Evolutionary conservation across 2,797 vertebrate genomes (phyloP).

Genomic region (Mionectes olivaceus): DNA sequence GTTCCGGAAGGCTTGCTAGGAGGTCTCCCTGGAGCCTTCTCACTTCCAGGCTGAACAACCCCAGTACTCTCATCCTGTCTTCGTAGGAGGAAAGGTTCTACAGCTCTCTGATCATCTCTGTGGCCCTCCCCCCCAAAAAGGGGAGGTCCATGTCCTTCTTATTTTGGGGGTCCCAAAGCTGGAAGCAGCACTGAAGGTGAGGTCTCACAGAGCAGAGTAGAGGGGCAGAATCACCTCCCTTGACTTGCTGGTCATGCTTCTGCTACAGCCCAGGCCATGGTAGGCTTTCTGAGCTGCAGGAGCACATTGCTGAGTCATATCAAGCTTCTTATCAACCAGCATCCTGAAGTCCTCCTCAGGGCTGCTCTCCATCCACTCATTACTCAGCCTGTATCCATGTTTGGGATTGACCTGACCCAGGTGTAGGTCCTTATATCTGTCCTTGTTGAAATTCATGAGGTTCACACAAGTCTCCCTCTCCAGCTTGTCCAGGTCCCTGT

Average conservation of each 20-base stretch:
- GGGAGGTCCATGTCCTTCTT: not conserved
- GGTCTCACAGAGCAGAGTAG: not conserved
- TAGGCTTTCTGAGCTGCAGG: not conserved
- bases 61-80: not conserved
- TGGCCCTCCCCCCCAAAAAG: not conserved
- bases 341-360: not conserved
- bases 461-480: not conserved
- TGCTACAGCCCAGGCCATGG: not conserved
- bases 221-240: not conserved
- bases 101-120: not conserved
- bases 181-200: not conserved
- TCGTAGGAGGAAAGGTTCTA: not conserved
- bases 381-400: not conserved
- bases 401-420: not conserved
- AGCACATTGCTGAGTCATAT: not conserved
- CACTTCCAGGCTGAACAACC: not conserved
- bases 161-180: not conserved
- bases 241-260: not conserved
- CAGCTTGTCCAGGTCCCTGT: not conserved
- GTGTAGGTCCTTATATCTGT: not conserved
- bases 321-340: not conserved
- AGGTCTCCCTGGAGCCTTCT: not conserved
- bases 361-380: not conserved
- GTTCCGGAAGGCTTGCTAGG: not conserved
- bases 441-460: not conserved